Evolutionary conservation across 2,113 vertebrate genomes (phyloP), one percentile per base, ranked within the genome.

Genomic region (Corydoras sp.): DNA sequence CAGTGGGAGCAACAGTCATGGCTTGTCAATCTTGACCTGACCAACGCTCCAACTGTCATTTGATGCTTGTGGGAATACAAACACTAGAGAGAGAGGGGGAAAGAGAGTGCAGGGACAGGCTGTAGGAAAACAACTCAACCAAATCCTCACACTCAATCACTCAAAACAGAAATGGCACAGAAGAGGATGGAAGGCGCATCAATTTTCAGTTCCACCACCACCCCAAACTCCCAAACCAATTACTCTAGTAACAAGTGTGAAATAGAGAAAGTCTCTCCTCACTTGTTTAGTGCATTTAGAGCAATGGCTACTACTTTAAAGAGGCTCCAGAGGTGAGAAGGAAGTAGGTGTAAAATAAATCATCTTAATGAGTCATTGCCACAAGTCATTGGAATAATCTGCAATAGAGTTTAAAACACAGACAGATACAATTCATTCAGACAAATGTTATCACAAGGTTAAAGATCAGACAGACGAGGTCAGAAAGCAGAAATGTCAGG

Each of bases 131-230:
- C 72, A 74, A 35, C 72, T 55, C 31, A 3, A n/a, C 65, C 48
- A 58, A 62, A 50, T 56, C 69, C 61, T 62, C 58, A 61, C 65
- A 63, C 64, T 72, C 75, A 64, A 63, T 76, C 75, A 72, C 58
- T 63, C 69, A 32, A 31, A 58, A 76, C 70, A 63, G 43, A 53
- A 50, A 48, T 5, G 18, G 59, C 12, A 14, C 15, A 50, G 9
- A 61, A 32, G 60, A 64, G 54, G 29, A 24, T 51, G 58, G 15
- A 68, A 54, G 58, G 55, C 58, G 62, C 72, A 49, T 68, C 58
- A 62, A 18, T 60, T 67, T 49, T 56, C 65, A 29, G 65, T 15
- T 56, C 13, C 15, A 54, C 49, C 50, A 14, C 13, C 58, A 56
- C 54, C 58, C 9, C 56, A 51, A 66, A 66, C 58, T 66, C 71